Base-by-base conservation (phyloP, 2,113 vertebrate genomes). In the Pyxicephalus adspersus region DNA sequence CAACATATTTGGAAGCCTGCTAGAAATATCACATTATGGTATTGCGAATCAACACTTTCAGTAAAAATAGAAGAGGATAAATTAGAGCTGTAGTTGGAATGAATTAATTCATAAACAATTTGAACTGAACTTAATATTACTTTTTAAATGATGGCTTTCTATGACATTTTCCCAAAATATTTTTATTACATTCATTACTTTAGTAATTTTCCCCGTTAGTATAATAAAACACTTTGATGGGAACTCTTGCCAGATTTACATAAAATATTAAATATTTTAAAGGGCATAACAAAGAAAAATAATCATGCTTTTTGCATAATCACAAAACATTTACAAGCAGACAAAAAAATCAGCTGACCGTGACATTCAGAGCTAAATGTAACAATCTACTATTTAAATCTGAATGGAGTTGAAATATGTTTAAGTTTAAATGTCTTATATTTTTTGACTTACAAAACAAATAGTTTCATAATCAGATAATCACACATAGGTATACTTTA, bases 211-310 rank as follows among this genome's bases (percentile, higher is more conserved):
- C 52, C 51, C 76, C 52, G n/a, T 67, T 67, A 57, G 64, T 57
- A n/a, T 58, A 78, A 78, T 78, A 55, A 78, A 78, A 68, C n/a
- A 67, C 20, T 78, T 67, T 78, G 64, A 78, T 78, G 76, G 54
- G 63, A 29, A 38, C 28, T 57, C n/a, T 78, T 67, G 76, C 54
- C 76, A 78, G 29, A 78, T 67, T 78, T 78, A 25, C 76, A 78
- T 78, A 57, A 78, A 78, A 58, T 67, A 78, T 78, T 67, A 67
- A 52, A 66, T 34, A 65, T 66, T 77, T 55, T 29, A 77, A 77
- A 66, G 76, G 54, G 51, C 31, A 78, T 68, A 67, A 78, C 54
- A 18, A 15, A 38, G 71, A 74, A 58, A 74, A 74, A 58, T 74
- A 74, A 60, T 74, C 28, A 55, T 74, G 28, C 57, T 58, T 72